Base-by-base conservation (phyloP, 2,113 vertebrate genomes). In the Urocolius indicus region DNA sequence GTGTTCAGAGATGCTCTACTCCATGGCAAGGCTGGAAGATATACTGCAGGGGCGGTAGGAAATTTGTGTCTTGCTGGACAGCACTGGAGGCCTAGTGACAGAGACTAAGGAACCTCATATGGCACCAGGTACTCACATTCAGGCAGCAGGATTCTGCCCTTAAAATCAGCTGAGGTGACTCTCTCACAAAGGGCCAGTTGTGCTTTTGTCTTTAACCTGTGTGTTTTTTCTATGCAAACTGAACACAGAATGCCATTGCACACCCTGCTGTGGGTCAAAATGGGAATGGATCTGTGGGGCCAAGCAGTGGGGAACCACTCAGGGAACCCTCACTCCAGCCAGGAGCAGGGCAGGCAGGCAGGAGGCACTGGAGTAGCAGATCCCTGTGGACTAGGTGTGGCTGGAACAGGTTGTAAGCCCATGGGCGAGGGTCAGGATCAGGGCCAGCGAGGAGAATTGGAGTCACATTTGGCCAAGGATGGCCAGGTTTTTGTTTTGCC, bases 401-500 rank as follows among this genome's bases (percentile, higher is more conserved):
- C 24, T 65, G 27, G 79, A 27, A 27, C 5, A 5, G n/a, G 0
- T 4, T 19, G 15, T 48, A 16, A 48, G n/a, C 19, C 59, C 16
- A 4, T 22, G 16, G 15, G 6, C 14, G 16, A 19, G 29, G 18
- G 5, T 17, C 22, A 49, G 52, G 22, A 38, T 62, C 27, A 54
- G 52, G 32, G 2, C 12, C 5, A 3, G 17, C 10, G 57, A 30
- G 17, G 30, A 13, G 19, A 87, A 11, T 5, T 2, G 9, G 22
- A 7, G n/a, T 29, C 46, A 89, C 29, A 38, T 8, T 29, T 0
- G 0, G 12, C 17, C 19, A 13, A 26, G 48, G 48, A 22, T 34
- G 43, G 23, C 9, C 15, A 21, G 82, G 54, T 52, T 80, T 41
- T 57, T 41, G 38, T 24, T 63, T 23, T 48, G 34, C 15, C 36